A percentile compares a stretch with the other conserved stretches of the same genome.
Conservation (phyloP, 2,888 invertebrate species). For the Patella depressa region DNA sequence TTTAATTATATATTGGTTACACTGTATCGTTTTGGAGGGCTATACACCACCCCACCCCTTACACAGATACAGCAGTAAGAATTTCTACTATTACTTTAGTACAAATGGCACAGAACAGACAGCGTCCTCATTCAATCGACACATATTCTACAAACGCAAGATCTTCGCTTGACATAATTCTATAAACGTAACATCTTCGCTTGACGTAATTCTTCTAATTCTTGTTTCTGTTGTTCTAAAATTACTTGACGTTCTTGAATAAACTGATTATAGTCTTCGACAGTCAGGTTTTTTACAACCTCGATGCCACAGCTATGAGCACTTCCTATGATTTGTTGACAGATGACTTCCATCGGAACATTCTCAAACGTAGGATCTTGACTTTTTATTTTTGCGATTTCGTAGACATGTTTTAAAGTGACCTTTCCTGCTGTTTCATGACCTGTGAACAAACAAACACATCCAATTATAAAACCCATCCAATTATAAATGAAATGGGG, state of each 20-base stretch:
- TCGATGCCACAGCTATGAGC: conserved; percentile 88
- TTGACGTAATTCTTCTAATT: conserved; percentile 86
- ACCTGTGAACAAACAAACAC: conserved; percentile 73
- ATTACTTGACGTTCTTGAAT: conserved; percentile 81
- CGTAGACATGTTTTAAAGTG: conserved; percentile 94
- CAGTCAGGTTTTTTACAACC: conserved; percentile 83
- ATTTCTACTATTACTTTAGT: too few relatives aligned
- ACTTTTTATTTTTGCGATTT: conserved; percentile 97
- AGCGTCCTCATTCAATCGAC: too few relatives aligned
- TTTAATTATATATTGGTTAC: too few relatives aligned
- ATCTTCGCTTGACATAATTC: conserved; percentile 85
- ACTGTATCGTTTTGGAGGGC: too few relatives aligned
- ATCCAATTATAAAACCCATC: too few relatives aligned
- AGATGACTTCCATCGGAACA: conserved; percentile 74
- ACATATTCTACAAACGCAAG: conserved; percentile 76
- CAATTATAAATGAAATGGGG: too few relatives aligned
- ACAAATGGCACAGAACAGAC: too few relatives aligned
- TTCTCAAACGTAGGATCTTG: conserved; percentile 79
- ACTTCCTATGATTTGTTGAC: conserved; percentile 82
- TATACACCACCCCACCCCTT: too few relatives aligned
- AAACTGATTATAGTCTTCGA: conserved; percentile 84
- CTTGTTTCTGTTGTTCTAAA: conserved; percentile 82
- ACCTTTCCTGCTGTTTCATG: conserved; percentile 88
- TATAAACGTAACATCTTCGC: conserved; percentile 86
- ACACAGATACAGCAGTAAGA: too few relatives aligned